phyloP scores from a whole-genome alignment of 2,797 vertebrate species.

The Chiloscyllium punctatum region DNA sequence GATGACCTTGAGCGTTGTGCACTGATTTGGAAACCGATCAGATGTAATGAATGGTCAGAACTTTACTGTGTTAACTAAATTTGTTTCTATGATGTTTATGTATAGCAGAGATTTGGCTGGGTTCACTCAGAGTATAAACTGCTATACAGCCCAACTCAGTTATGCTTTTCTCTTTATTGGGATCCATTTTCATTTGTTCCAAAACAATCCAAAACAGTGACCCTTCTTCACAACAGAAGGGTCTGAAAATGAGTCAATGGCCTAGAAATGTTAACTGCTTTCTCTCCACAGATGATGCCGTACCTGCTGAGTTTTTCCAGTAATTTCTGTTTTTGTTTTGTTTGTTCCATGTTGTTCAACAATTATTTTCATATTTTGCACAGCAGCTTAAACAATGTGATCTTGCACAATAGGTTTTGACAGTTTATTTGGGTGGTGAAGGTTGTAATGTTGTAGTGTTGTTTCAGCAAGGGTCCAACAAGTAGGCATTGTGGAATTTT shows the following conservation, averaged over 20 bases:
- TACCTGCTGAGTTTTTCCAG: too few relatives aligned
- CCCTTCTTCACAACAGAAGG: too few relatives aligned
- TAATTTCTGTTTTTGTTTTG: too few relatives aligned
- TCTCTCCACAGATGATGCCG: too few relatives aligned
- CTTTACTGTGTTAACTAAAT: neutral
- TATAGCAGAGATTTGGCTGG: neutral
- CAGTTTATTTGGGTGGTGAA: too few relatives aligned
- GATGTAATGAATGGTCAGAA: neutral
- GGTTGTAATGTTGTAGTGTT: too few relatives aligned
- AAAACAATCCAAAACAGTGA: neutral
- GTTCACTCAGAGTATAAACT: neutral
- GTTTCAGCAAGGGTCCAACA: too few relatives aligned
- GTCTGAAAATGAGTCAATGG: too few relatives aligned
- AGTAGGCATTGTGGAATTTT: too few relatives aligned
- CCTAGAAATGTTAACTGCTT: too few relatives aligned
- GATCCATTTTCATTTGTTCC: neutral
- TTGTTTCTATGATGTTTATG: neutral
- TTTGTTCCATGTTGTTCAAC: too few relatives aligned
- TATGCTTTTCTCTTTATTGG: neutral
- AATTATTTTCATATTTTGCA: too few relatives aligned
- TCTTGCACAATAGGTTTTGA: neutral
- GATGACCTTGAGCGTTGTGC: neutral
- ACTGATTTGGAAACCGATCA: neutral
- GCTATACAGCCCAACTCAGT: neutral
- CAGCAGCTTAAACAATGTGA: neutral